phyloP scores from a whole-genome alignment of 2,888 invertebrate genomes.

The Caenorhabditis imperialis region DNA sequence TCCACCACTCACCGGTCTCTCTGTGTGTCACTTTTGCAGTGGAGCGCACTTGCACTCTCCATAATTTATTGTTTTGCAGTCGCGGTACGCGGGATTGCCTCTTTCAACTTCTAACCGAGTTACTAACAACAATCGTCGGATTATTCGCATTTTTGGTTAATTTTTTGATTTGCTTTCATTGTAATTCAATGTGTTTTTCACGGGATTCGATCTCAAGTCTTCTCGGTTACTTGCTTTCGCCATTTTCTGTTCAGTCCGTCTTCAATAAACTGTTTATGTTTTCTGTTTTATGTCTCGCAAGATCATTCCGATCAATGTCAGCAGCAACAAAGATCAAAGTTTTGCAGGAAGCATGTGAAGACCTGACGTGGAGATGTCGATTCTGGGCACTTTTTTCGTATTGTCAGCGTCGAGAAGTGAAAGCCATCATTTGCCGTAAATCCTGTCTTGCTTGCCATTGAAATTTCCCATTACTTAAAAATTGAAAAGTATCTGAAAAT shows the following conservation, averaged over 20 bases:
- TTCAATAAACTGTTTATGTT: not conserved
- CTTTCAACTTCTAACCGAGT: slow-evolving; percentile 31
- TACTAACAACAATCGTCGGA: slow-evolving; percentile 43
- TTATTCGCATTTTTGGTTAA: slow-evolving; percentile 57
- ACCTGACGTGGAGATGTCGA: slow-evolving; percentile 75
- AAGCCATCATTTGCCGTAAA: slow-evolving; percentile 46
- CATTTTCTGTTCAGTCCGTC: not conserved
- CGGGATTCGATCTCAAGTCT: no score
- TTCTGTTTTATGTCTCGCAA: no score
- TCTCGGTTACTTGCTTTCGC: not conserved
- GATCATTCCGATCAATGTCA: no score
- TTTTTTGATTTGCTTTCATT: not conserved
- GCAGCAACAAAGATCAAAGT: no score
- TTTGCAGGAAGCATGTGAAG: slow-evolving; percentile 66
- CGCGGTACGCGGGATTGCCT: slow-evolving; percentile 52
- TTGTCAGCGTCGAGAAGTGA: slow-evolving; percentile 68
- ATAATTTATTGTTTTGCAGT: slow-evolving; percentile 29
- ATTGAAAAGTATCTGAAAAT: not conserved
- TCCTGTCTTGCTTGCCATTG: slow-evolving; percentile 21
- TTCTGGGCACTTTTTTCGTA: slow-evolving; percentile 75
- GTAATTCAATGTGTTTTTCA: not conserved
- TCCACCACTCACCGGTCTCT: not conserved
- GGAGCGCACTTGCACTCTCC: slow-evolving; percentile 1
- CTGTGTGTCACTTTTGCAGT: not conserved
- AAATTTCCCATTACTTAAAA: not conserved